phyloP scores from a whole-genome alignment of 2,888 invertebrate genomes.

The Eupithecia insigniata region DNA sequence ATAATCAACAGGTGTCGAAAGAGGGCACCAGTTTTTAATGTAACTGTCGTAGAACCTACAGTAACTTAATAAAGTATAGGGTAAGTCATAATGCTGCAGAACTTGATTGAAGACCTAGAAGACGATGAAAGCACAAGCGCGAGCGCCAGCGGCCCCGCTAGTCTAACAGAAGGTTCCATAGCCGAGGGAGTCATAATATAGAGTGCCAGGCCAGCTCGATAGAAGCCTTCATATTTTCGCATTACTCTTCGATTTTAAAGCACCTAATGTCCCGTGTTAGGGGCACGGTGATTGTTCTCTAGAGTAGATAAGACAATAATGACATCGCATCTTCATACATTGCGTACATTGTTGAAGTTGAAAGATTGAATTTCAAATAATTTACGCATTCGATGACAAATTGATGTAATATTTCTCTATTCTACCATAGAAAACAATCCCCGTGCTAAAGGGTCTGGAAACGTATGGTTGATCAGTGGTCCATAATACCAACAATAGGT shows the following conservation, averaged over 20 bases:
- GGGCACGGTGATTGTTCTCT: no score
- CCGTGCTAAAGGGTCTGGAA: neutral
- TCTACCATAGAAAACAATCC: no score
- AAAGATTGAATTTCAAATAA: no score
- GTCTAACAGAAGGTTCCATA: slow-evolving; percentile 75
- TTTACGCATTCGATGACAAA: no score
- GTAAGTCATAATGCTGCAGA: neutral
- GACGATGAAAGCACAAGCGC: slow-evolving; percentile 60
- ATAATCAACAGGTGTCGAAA: slow-evolving; percentile 26
- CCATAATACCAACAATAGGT: neutral
- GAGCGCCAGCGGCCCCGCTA: slow-evolving; percentile 51
- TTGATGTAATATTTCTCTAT: no score
- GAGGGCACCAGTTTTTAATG: neutral
- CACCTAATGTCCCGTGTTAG: no score
- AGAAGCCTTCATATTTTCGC: neutral
- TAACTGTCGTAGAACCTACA: neutral
- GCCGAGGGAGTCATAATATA: slow-evolving; percentile 70
- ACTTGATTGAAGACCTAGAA: slow-evolving; percentile 75
- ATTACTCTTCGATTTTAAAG: neutral
- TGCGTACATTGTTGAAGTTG: no score
- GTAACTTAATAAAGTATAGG: neutral
- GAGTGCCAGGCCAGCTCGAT: neutral
- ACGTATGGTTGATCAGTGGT: neutral
- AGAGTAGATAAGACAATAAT: no score
- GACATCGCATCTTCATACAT: no score